A percentile compares a stretch with the other conserved stretches of the same genome.
Conservation (phyloP, 2,888 invertebrate genomes). For the Cryptus armator region DNA sequence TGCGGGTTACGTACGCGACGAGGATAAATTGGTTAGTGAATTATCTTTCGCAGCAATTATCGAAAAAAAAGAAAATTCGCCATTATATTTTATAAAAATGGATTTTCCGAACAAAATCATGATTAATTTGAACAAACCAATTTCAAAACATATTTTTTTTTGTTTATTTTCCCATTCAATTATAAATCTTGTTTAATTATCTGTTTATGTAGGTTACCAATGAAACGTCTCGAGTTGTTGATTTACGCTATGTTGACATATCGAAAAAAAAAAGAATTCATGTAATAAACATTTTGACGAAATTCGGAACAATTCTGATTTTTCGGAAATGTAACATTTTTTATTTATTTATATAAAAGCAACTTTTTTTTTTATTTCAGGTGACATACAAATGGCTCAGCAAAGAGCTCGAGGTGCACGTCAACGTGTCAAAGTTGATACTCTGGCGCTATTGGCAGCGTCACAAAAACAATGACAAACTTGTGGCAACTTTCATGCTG, state of each 20-base stretch:
- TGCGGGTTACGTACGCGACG: constrained; percentile 75
- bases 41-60: neutral
- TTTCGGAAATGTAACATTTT: neutral
- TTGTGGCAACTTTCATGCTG: constrained; percentile 81
- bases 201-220: no score
- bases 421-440: constrained; percentile 84
- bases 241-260: no score
- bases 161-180: no score
- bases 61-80: neutral
- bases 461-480: constrained; percentile 73
- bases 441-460: constrained; percentile 80
- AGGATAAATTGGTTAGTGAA: constrained; percentile 78
- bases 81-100: neutral
- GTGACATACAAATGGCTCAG: constrained; percentile 86
- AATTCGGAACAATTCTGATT: no score
- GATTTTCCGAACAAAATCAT: constrained; percentile 11
- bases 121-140: no score
- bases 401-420: constrained; percentile 84
- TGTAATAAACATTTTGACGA: no score
- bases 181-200: no score
- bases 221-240: no score
- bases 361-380: constrained; percentile 73
- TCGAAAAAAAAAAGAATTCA: no score
- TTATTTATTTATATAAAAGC: neutral
- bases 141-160: no score